Conservation (phyloP, 2,888 invertebrate species). For the Acrobasis suavella region DNA sequence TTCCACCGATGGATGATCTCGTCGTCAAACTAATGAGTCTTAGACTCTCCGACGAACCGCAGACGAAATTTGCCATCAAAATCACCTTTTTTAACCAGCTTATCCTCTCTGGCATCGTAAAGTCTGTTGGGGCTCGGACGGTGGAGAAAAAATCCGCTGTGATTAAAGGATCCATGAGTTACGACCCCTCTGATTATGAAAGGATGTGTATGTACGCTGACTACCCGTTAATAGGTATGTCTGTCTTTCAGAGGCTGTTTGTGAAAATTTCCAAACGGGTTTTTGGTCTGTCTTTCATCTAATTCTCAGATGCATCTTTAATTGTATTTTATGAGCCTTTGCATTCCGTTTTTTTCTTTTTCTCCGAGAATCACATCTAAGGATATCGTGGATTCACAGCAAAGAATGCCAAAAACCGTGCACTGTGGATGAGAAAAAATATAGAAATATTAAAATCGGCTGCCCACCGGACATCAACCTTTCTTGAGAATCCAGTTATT, state of each 20-base stretch:
- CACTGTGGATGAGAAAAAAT: no score
- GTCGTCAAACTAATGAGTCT: conserved; percentile 51
- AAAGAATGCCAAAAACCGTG: no score
- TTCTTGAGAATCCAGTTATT: no score
- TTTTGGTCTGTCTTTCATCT: no score
- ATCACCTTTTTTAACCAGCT: conserved; percentile 59
- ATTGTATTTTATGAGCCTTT: no score
- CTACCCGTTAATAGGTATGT: conserved; percentile 61
- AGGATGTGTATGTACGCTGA: conserved; percentile 67
- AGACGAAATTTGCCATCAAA: conserved; percentile 46
- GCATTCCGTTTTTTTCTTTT: no score
- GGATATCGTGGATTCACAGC: no score
- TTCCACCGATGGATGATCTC: conserved; percentile 48
- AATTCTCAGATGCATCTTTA: no score
- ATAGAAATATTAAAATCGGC: no score
- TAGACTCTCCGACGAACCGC: conserved; percentile 47
- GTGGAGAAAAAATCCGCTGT: conserved; percentile 32
- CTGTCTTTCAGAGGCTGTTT: not conserved
- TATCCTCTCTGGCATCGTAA: conserved; percentile 48
- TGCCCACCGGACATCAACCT: no score
- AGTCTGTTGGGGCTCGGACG: conserved; percentile 44
- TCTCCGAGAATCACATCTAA: no score
- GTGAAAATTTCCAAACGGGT: not conserved
- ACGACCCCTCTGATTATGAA: conserved; percentile 69
- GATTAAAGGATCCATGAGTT: conserved; percentile 53